Percentiles rank a stretch among this genome's conserved stretches.
Conservation (phyloP, 2,113 vertebrate species). For the Ictalurus furcatus region DNA sequence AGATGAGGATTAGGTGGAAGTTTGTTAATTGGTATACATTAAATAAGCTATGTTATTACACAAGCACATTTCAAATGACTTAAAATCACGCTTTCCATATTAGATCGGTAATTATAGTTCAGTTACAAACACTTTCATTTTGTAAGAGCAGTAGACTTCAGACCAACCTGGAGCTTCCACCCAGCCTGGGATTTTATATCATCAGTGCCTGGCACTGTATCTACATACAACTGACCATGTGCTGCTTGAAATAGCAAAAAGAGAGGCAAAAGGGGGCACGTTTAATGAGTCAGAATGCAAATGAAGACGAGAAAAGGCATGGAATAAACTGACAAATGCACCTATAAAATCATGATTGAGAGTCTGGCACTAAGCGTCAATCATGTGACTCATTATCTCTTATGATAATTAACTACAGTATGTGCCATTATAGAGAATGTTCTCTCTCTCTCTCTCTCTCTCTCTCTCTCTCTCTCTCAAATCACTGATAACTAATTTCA, state of each 20-base stretch:
- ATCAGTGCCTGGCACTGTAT: neutral
- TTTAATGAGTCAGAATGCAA: slow-evolving; percentile 76
- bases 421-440: slow-evolving; percentile 72
- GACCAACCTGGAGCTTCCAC: neutral
- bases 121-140: neutral
- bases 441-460: slow-evolving; percentile 67
- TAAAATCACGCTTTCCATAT: neutral
- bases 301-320: slow-evolving; percentile 67
- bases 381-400: slow-evolving; percentile 75
- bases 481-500: slow-evolving; percentile 65
- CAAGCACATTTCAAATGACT: neutral
- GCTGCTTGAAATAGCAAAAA: slow-evolving; percentile 57
- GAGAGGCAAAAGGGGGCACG: slow-evolving; percentile 64
- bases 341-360: slow-evolving; percentile 76
- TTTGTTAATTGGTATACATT: neutral
- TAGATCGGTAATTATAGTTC: neutral
- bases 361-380: slow-evolving; percentile 69
- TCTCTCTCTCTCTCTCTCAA: slow-evolving; percentile 67
- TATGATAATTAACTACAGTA: slow-evolving; percentile 71
- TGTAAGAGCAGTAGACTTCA: neutral
- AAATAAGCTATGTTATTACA: neutral
- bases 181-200: neutral
- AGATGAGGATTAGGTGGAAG: neutral
- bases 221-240: neutral
- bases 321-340: slow-evolving; percentile 69